A percentile compares a stretch with the other conserved stretches of the same genome.
These are phyloP conservation scores for Hoplostethus mediterraneus DNA, from an alignment of 2,797 vertebrate species.

Conservation along the genomic window DNA sequence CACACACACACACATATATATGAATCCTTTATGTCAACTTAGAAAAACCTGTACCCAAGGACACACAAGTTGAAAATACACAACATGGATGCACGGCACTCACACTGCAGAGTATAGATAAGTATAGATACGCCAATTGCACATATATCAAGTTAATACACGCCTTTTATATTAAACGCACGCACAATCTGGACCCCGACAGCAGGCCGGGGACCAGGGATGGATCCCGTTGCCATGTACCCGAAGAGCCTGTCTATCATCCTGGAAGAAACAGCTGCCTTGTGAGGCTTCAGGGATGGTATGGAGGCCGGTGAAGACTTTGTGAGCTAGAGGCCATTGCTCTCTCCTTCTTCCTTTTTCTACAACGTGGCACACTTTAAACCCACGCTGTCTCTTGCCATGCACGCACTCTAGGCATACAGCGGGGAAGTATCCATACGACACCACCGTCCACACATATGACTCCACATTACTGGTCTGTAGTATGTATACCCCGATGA, in stretches of 20 bases:
- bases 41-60: not conserved
- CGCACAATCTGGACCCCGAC: not conserved
- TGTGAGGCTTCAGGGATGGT: not conserved
- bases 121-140: not conserved
- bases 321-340: not conserved
- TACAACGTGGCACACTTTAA: not conserved
- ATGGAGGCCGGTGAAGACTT: not conserved
- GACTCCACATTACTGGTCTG: not conserved
- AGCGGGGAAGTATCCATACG: not conserved
- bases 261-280: not conserved
- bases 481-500: not conserved
- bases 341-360: not conserved
- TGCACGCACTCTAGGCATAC: not conserved
- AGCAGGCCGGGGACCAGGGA: slow-evolving; percentile 7
- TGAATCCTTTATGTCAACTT: not conserved
- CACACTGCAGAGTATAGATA: not conserved
- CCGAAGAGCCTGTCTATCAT: slow-evolving; percentile 18
- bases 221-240: slow-evolving; percentile 3
- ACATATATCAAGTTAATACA: not conserved
- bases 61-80: not conserved
- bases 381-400: not conserved
- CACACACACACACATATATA: slow-evolving; percentile 10
- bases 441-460: not conserved
- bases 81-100: not conserved
- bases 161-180: not conserved